These are phyloP conservation scores for Ostrea edulis DNA, from an alignment of 1,140 invertebrate genomes.

Conservation along the genomic window DNA sequence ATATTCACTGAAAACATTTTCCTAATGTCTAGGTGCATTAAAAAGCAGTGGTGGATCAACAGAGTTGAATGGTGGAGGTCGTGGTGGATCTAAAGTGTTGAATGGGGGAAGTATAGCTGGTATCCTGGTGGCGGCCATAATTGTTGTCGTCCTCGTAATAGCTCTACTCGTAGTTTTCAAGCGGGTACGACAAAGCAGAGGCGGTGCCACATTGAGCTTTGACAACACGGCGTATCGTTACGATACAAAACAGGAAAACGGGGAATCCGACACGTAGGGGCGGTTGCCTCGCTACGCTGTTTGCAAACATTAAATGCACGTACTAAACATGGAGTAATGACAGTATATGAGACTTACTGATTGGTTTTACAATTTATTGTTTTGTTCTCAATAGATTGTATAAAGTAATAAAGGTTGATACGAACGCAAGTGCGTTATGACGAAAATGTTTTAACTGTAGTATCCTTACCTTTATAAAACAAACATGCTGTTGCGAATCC, in stretches of 20 bases:
- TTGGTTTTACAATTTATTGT: background rate
- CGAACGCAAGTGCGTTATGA: too few species aligned
- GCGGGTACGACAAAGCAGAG: background rate
- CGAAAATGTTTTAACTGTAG: too few species aligned
- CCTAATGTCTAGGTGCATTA: background rate
- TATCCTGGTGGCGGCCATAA: background rate
- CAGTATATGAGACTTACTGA: background rate
- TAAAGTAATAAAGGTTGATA: too few species aligned
- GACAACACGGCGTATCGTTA: conserved; percentile 36
- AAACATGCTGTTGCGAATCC: too few species aligned
- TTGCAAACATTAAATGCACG: too few species aligned
- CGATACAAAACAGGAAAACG: background rate
- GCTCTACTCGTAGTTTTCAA: background rate
- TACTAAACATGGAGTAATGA: background rate
- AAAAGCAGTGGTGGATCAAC: background rate
- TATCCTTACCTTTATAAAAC: too few species aligned
- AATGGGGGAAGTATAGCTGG: conserved; percentile 27
- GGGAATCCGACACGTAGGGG: background rate
- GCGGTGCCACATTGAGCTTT: conserved; percentile 2
- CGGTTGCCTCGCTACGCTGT: background rate
- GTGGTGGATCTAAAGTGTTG: too few species aligned
- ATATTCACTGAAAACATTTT: background rate
- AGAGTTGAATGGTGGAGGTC: background rate
- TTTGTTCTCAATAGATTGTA: background rate
- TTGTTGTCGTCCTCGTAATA: background rate